Base-by-base conservation (phyloP, 2,113 vertebrate genomes). In the Junco hyemalis region DNA sequence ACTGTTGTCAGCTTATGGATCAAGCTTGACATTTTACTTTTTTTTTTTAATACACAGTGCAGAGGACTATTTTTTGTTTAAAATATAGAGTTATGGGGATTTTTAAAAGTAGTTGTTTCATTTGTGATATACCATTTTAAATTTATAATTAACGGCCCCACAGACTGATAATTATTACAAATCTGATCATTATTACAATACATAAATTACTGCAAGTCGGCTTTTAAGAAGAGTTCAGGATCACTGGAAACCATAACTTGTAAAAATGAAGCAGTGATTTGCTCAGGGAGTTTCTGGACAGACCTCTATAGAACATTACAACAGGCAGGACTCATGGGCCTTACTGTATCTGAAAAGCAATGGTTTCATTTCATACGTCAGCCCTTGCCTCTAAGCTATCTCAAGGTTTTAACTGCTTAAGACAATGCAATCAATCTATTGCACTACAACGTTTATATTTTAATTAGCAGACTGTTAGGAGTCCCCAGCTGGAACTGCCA, bases 1-100 rank as follows among this genome's bases (percentile, higher is more conserved):
- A 86, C 93, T 96, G 17, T 95, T 95, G 82, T 97, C 95, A 98
- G 95, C n/a, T 89, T 97, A 90, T 96, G 96, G 95, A 96, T 97
- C 95, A 96, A 73, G 78, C 97, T 92, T 88, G 80, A 93, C 92
- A 97, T 96, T 93, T 92, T 92, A 47, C 50, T 23, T 61, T 86
- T 56, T 54, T 81, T 69, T 60, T 53, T 78, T 68, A 57, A 38
- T 45, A 60, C 11, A 60, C 14, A 6, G 33, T 38, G 44, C 72
- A 45, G 45, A 33, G 23, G 61, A 90, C 68, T 20, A 29, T 51
- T 64, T 47, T 68, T 60, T 57, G 20, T 42, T 85, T 89, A 61
- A 38, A 90, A 64, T 59, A 73, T 3, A 78, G 51, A 68, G 64
- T 92, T 91, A 25, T 33, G 51, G 71, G 40, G 8, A 20, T 11